Evolutionary conservation across 2,888 invertebrate species (phyloP).

Genomic region (Axea sp.): DNA sequence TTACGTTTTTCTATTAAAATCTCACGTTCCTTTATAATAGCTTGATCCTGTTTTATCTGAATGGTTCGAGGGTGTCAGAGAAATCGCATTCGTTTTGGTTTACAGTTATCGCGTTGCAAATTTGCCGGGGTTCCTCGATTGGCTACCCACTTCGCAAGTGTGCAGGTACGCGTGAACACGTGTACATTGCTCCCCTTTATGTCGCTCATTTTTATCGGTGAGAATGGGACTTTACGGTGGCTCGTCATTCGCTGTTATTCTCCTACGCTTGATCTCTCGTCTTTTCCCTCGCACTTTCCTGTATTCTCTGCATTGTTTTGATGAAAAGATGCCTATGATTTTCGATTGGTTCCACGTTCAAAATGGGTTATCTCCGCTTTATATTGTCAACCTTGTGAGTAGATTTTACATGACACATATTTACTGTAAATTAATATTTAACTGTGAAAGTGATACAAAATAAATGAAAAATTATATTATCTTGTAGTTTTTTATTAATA

Average conservation of each 20-base stretch:
- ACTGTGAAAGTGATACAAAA: no score
- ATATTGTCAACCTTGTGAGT: constrained; percentile 5
- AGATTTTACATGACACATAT: constrained; percentile 29
- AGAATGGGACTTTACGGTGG: constrained; percentile 73
- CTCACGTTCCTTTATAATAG: constrained; percentile 19
- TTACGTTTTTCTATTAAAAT: constrained; percentile 41
- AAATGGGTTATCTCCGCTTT: not conserved
- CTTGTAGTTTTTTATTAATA: no score
- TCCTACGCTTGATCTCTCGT: constrained; percentile 58
- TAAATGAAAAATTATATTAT: no score
- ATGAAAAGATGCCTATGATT: constrained; percentile 41
- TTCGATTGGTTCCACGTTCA: constrained; percentile 29
- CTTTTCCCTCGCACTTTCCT: constrained; percentile 51
- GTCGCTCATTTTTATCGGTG: constrained; percentile 62
- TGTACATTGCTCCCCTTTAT: constrained; percentile 50
- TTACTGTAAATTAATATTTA: constrained; percentile 23
- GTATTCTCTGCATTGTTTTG: constrained; percentile 31
- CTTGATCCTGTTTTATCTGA: constrained; percentile 47
- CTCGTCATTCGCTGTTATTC: constrained; percentile 68
- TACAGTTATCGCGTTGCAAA: constrained; percentile 66
- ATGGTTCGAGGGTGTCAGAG: constrained; percentile 18
- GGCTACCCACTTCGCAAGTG: constrained; percentile 60
- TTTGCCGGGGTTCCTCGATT: constrained; percentile 71
- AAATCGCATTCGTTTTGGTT: constrained; percentile 58
- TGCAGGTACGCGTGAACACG: constrained; percentile 49